Base-by-base conservation (phyloP, 2,797 vertebrate genomes). In the Enteromius argenteus region DNA sequence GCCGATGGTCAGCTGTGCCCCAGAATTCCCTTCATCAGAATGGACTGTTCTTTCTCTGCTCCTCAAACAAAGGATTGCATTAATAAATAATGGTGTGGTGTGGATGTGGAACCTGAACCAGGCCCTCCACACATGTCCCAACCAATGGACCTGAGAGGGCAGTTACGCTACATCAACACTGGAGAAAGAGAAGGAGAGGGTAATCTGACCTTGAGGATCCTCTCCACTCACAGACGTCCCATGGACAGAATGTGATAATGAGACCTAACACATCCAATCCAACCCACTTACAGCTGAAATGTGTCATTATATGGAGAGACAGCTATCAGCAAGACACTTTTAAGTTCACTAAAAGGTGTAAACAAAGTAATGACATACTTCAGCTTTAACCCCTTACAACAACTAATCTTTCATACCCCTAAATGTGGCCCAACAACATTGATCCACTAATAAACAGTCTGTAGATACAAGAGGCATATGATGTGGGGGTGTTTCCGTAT, bases 201-300 rank as follows among this genome's bases (percentile, higher is more conserved):
- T 89, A 87, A 89, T 87, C 32, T 83, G 80, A 89, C 51, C 88
- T 76, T 84, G 77, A 76, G 77, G 84, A 82, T 64, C 56, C 67
- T 15, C 81, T 76, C 11, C n/a, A 81, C 79, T 44, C 51, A 67
- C 71, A 76, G 21, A 75, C 15, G 44, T 71, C 27, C 10, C 67
- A 5, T 30, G n/a, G 44, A 71, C 53, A 51, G 53, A 79, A 72
- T 79, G 73, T 73, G 15, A 42, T 62, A 72, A 72, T 53, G 10
- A 62, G 32, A 32, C 37, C 23, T 49, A 51, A 81, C 60, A 46
- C 23, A 85, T 67, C 46, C 58, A 79, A 64, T 64, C 44, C 51
- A 51, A 74, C 58, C 19, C 60, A 74, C 44, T 71, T 71, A 72
- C 53, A n/a, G 32, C 56, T 19, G 0, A 64, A 32, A 27, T 21